Conservation (phyloP, 2,888 invertebrate genomes). For the Troides helena region DNA sequence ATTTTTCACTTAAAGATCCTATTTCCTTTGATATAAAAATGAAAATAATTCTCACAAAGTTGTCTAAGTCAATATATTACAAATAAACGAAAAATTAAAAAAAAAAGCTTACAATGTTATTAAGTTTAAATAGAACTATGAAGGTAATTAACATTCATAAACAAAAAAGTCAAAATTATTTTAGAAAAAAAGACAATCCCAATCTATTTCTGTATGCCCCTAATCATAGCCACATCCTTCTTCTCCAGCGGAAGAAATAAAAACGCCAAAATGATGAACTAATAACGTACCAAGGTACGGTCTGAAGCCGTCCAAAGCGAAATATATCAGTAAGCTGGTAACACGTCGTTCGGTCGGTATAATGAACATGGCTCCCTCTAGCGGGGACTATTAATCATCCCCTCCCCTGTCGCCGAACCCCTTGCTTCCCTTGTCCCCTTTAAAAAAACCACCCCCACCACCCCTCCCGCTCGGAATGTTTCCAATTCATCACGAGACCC, state of each 20-base stretch:
- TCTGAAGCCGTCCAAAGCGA: conserved; percentile 58
- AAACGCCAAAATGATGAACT: conserved; percentile 74
- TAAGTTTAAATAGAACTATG: conserved; percentile 46
- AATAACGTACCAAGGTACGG: conserved; percentile 60
- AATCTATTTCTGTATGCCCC: conserved; percentile 46
- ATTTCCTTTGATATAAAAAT: background rate
- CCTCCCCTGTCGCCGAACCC: conserved; percentile 57
- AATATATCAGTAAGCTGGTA: conserved; percentile 76
- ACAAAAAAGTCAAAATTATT: conserved; percentile 41
- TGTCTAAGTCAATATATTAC: background rate
- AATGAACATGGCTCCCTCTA: conserved; percentile 79
- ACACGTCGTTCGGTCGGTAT: conserved; percentile 76
- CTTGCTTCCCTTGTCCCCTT: conserved; percentile 57
- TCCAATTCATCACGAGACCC: conserved; percentile 80
- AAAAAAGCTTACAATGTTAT: conserved; percentile 28
- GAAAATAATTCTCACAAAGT: background rate
- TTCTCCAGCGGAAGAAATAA: conserved; percentile 72
- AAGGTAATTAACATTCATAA: conserved; percentile 45
- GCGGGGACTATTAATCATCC: conserved; percentile 71
- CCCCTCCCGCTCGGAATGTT: conserved; percentile 71
- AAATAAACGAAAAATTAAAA: background rate
- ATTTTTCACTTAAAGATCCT: background rate
- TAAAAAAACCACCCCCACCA: conserved; percentile 66
- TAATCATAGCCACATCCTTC: conserved; percentile 62
- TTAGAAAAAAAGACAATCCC: conserved; percentile 39